Evolutionary conservation across 2,113 vertebrate species (phyloP).

Genomic region (Donacobius atricapilla): DNA sequence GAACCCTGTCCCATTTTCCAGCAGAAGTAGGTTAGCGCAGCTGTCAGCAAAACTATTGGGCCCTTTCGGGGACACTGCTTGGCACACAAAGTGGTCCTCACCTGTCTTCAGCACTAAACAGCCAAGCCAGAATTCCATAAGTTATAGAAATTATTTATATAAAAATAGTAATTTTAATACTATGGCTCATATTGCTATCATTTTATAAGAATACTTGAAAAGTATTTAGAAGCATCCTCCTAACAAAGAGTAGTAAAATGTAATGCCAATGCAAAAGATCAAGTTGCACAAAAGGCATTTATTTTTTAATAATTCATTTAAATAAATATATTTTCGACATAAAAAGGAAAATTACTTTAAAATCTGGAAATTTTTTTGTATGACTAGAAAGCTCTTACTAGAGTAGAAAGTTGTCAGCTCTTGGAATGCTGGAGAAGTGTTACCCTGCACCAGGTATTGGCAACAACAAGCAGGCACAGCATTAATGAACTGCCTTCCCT

Average conservation of each 20-base stretch:
- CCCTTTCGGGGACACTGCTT: neutral
- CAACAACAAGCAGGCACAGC: neutral
- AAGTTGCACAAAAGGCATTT: neutral
- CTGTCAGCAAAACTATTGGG: neutral
- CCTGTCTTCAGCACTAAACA: neutral
- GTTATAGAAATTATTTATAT: neutral
- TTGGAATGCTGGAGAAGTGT: neutral
- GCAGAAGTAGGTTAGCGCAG: neutral
- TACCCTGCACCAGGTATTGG: neutral
- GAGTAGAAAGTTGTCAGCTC: neutral
- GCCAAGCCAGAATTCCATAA: neutral
- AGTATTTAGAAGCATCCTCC: neutral
- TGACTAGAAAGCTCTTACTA: neutral
- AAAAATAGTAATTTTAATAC: neutral
- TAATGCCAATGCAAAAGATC: neutral
- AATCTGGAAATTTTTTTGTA: neutral
- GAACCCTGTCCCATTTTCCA: conserved; percentile 25
- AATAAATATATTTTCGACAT: neutral
- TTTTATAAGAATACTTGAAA: neutral
- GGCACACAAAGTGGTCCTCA: neutral
- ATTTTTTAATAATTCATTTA: neutral
- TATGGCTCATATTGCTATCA: neutral
- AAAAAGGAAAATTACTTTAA: neutral
- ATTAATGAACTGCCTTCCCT: rapidly evolving
- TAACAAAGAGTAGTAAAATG: rapidly evolving